Conservation (phyloP, 2,797 vertebrate genomes). For the Hoplostethus mediterraneus region DNA sequence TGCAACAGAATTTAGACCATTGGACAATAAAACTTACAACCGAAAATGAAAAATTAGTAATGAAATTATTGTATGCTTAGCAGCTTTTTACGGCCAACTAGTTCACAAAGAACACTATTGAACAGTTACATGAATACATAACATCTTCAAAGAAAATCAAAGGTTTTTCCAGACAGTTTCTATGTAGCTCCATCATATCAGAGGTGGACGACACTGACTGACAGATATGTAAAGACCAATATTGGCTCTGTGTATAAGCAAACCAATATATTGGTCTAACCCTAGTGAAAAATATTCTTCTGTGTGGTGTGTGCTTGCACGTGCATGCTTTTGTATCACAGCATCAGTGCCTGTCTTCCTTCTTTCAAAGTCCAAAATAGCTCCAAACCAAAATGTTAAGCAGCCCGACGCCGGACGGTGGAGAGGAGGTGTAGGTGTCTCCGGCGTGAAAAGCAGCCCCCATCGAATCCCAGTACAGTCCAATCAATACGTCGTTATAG, state of each 20-base stretch:
- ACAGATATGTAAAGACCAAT: constrained; percentile 27
- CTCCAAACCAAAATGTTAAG: constrained; percentile 71
- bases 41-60: too few species aligned
- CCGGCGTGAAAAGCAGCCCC: constrained; percentile 56
- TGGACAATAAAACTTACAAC: too few species aligned
- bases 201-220: constrained; percentile 6
- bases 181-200: constrained; percentile 3
- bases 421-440: constrained; percentile 69
- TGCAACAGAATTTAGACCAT: too few species aligned
- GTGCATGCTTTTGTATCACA: not conserved
- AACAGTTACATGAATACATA: too few species aligned
- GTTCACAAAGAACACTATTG: too few species aligned
- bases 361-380: constrained; percentile 59
- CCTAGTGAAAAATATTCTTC: constrained; percentile 19
- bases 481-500: constrained; percentile 88
- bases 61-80: too few species aligned
- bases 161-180: too few species aligned
- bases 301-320: not conserved
- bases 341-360: constrained; percentile 23
- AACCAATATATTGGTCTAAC: constrained; percentile 9
- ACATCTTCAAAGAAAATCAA: too few species aligned
- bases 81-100: too few species aligned
- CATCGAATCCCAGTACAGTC: constrained; percentile 76
- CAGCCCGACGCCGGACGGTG: constrained; percentile 52
- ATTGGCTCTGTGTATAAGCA: constrained; percentile 3